Conservation (phyloP, 2,797 vertebrate species). For the Selene dorsalis region DNA sequence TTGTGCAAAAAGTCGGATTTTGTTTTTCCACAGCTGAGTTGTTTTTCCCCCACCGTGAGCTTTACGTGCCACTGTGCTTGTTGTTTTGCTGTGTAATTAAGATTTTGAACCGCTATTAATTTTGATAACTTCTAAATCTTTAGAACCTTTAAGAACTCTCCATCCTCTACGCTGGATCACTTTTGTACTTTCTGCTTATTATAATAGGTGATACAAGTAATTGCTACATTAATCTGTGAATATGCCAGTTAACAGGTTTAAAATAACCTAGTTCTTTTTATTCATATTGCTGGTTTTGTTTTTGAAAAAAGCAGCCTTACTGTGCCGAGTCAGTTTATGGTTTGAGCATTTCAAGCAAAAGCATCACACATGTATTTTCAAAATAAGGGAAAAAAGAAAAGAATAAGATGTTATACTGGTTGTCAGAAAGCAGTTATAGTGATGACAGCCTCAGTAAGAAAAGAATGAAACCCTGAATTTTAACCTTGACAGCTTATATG, state of each 20-base stretch:
- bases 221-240: neutral
- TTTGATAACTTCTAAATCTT: conserved; percentile 26
- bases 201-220: neutral
- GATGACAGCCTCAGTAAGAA: conserved; percentile 42
- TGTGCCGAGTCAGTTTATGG: conserved; percentile 32
- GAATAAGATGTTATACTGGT: conserved; percentile 53
- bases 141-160: conserved; percentile 12
- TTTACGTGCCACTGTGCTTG: conserved; percentile 28
- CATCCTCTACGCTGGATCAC: conserved; percentile 2
- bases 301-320: conserved; percentile 22
- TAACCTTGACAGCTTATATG: conserved; percentile 35
- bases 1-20: conserved; percentile 11
- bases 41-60: conserved; percentile 30
- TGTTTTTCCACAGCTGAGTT: conserved; percentile 40
- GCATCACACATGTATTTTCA: conserved; percentile 37
- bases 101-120: conserved; percentile 31
- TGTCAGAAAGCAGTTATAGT: conserved; percentile 47
- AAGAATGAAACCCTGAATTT: conserved; percentile 52
- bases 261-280: neutral
- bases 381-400: conserved; percentile 28
- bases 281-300: neutral
- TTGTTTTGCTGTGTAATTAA: conserved; percentile 55
- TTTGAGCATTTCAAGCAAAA: conserved; percentile 26
- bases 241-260: conserved; percentile 7
- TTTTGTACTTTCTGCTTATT: conserved; percentile 25